These are phyloP conservation scores for Zaprionus taronus DNA, from an alignment of 1,140 invertebrate species.

Conservation along the genomic window DNA sequence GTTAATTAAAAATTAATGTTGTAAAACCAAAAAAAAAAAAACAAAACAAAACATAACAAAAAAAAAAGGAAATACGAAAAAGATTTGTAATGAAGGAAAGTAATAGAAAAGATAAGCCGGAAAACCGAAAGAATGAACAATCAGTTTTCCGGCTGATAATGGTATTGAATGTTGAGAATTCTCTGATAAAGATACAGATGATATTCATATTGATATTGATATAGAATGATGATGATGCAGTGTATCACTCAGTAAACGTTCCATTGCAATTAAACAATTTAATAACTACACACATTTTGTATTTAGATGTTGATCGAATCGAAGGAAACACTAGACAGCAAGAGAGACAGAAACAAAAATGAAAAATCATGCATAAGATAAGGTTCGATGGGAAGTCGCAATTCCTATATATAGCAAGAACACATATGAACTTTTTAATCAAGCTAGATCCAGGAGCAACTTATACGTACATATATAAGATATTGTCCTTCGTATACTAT, in stretches of 20 bases:
- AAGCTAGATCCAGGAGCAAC: constrained; percentile 63
- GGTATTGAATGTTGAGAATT: constrained; percentile 25
- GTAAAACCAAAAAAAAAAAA: constrained; percentile 78
- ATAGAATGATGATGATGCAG: constrained; percentile 12
- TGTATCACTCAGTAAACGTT: constrained; percentile 58
- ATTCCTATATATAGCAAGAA: constrained; percentile 24
- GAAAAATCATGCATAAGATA: constrained; percentile 1
- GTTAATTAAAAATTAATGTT: constrained; percentile 81
- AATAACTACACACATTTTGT: constrained; percentile 59
- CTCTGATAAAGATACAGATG: constrained; percentile 15
- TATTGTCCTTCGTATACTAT: constrained; percentile 81
- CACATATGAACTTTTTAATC: constrained; percentile 64
- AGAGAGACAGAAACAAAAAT: constrained; percentile 38
- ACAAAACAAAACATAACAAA: constrained; percentile 45
- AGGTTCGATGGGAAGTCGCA: constrained; percentile 9
- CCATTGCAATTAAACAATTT: constrained; percentile 71
- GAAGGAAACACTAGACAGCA: constrained; percentile 23
- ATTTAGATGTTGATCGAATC: constrained; percentile 70
- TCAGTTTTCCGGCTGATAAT: constrained; percentile 7
- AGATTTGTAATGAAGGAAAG: constrained; percentile 18
- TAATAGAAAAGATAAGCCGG: constrained; percentile 40
- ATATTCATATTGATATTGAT: constrained; percentile 12
- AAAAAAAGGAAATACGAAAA: constrained; percentile 28
- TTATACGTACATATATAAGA: constrained; percentile 68
- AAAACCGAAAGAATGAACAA: constrained; percentile 48